Base-by-base conservation (phyloP, 1,140 invertebrate genomes). In the Chionoecetes opilio region DNA sequence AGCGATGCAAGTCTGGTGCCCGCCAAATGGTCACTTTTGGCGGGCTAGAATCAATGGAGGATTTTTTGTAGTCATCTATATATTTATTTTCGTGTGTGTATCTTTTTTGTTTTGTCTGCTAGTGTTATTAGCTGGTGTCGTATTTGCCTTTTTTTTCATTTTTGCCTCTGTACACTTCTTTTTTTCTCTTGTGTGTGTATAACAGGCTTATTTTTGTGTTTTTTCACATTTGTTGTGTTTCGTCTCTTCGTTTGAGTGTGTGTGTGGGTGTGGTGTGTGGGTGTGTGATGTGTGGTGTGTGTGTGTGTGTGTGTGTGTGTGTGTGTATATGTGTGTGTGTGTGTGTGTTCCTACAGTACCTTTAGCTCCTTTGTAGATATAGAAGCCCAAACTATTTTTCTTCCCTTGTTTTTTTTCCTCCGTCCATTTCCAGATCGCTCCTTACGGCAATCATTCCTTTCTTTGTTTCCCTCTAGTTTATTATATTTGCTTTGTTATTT, bases 21-120 rank as follows among this genome's bases (percentile, higher is more conserved):
- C 93, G 93, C 93, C 93, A 94, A 94, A 85, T 94, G 93, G 93
- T 91, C 93, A 94, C 93, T 94, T 94, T 91, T 94, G 93, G 93
- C 82, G 63, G 87, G 21, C 21, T 2, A 88, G 46, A 91, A 91
- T 85, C 88, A 91, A 82, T 84, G 32, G 85, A 17, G 34, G 63
- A n/a, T 82, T 88, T 75, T 75, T 87, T 34, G 9, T 93, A 35
- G 8, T 87, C 31, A 5, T 21, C n/a, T n/a, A 5, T 2, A 5
- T n/a, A n/a, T 75, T 75, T 75, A 6, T 0, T 75, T 17, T 53
- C 63, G 8, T 21, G 8, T 75, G 26, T 75, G 26, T 75, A 17
- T n/a, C 26, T 38, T n/a, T 14, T 29, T 41, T 38, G n/a, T 89
- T n/a, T n/a, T 89, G 26, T 38, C 32, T 35, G 5, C 17, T 38